Base-by-base conservation (phyloP, 2,888 invertebrate species). In the Sesia bembeciformis region DNA sequence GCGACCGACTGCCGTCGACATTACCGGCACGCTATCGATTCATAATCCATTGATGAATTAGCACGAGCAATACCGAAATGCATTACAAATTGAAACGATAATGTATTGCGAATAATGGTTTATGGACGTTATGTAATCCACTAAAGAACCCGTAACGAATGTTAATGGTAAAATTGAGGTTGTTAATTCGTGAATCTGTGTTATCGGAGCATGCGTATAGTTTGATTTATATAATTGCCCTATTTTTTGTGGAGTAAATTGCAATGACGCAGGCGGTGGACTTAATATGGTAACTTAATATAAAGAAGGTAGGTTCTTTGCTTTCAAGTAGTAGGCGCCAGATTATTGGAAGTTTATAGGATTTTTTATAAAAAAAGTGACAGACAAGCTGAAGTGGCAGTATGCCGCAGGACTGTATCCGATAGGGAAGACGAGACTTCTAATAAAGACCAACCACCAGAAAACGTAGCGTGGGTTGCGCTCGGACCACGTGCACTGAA, bases 1-100 rank as follows among this genome's bases (percentile, higher is more conserved):
- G 64, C 64, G 70, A 66, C 74, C 72, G 68, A 69, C 61, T 67
- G 66, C 55, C 54, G 23, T n/a, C 51, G 54, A 59, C 56, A 57
- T 56, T 67, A 62, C 58, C 56, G 59, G 62, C 64, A 65, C 58
- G 56, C 65, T 63, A 67, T 64, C 62, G 61, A 62, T 66, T 65
- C 61, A 61, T 57, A 62, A 61, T 63, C 65, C 64, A 68, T 62
- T 58, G 64, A 60, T 52, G 58, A 55, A 51, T 67, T 53, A 55
- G 55, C 60, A 60, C 58, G 62, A 58, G 61, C 58, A 62, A 59
- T 58, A 58, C 54, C 46, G 56, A 60, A 58, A 57, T 54, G 51
- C 51, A 54, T 52, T 50, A 56, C 54, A 40, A 62, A 66, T 57
- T 60, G 57, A 63, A 60, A 53, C 60, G 49, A 57, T 53, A 57